A percentile compares a stretch with the other conserved stretches of the same genome.
Conservation (phyloP, 2,888 invertebrate genomes). For the Acrobasis consociella region DNA sequence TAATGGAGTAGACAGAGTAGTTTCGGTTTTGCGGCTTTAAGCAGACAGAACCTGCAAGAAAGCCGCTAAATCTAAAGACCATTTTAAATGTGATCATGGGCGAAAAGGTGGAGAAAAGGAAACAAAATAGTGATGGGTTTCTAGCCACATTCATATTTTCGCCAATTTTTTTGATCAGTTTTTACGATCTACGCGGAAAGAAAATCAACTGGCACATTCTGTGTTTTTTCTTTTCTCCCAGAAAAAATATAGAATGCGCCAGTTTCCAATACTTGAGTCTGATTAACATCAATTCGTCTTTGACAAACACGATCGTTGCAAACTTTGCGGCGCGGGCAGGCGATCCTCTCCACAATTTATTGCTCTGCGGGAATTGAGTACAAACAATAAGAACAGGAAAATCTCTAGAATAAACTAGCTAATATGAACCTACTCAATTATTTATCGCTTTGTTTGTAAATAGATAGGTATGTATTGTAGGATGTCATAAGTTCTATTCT, state of each 20-base stretch:
- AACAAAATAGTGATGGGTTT: no score
- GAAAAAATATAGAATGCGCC: no score
- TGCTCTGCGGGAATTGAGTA: not conserved
- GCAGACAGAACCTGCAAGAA: no score
- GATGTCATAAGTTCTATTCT: not conserved
- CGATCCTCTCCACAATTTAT: not conserved
- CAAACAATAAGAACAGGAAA: slow-evolving; percentile 16
- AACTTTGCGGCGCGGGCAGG: not conserved
- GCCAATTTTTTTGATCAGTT: no score
- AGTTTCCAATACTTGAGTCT: not conserved
- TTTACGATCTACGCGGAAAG: not conserved
- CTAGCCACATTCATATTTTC: no score
- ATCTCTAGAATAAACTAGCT: not conserved
- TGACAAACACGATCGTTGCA: slow-evolving; percentile 4
- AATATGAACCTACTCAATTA: not conserved
- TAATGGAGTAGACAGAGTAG: no score
- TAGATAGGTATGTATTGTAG: not conserved
- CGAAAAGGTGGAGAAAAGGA: no score
- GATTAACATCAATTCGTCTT: slow-evolving; percentile 11
- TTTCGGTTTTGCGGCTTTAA: no score
- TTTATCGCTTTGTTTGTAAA: not conserved
- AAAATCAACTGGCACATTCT: no score
- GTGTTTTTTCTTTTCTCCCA: no score
- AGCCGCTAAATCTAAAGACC: no score
- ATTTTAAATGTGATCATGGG: no score